A percentile compares a stretch with the other conserved stretches of the same genome.
Conservation (phyloP, 2,888 invertebrate genomes). For the Hirudinaria manillensis region DNA sequence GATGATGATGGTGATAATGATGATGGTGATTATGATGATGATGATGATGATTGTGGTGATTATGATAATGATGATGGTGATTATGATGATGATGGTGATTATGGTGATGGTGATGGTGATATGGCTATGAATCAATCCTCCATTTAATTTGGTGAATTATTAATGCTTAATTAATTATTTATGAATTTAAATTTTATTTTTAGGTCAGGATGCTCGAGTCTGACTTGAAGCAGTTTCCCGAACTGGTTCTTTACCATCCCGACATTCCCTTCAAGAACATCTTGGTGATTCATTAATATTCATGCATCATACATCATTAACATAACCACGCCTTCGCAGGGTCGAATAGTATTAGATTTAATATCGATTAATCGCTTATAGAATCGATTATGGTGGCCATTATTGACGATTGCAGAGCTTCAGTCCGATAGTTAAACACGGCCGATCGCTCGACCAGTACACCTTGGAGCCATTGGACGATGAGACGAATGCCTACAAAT, state of each 20-base stretch:
- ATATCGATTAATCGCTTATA: not conserved
- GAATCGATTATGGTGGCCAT: not conserved
- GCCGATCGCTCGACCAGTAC: slow-evolving; percentile 28
- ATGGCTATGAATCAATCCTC: not conserved
- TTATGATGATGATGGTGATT: too few species aligned
- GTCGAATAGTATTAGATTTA: not conserved
- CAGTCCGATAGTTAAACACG: slow-evolving; percentile 19
- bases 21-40: too few species aligned
- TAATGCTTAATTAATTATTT: not conserved
- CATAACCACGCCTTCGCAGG: too few species aligned
- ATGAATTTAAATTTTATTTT: not conserved
- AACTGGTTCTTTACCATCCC: slow-evolving; percentile 22
- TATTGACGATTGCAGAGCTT: not conserved
- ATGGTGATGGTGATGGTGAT: not conserved
- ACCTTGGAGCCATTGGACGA: not conserved
- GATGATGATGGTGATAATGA: not conserved
- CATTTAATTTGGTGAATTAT: not conserved
- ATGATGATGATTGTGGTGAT: not conserved
- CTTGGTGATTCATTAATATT: not conserved
- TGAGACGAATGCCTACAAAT: slow-evolving; percentile 21
- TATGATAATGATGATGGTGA: not conserved
- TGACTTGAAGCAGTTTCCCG: slow-evolving; percentile 28
- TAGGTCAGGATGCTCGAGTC: slow-evolving; percentile 27
- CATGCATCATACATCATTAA: not conserved
- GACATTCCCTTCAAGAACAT: slow-evolving; percentile 26